A percentile compares a stretch with the other conserved stretches of the same genome.
Conservation (phyloP, 2,888 invertebrate species). For the Cetonia aurata region DNA sequence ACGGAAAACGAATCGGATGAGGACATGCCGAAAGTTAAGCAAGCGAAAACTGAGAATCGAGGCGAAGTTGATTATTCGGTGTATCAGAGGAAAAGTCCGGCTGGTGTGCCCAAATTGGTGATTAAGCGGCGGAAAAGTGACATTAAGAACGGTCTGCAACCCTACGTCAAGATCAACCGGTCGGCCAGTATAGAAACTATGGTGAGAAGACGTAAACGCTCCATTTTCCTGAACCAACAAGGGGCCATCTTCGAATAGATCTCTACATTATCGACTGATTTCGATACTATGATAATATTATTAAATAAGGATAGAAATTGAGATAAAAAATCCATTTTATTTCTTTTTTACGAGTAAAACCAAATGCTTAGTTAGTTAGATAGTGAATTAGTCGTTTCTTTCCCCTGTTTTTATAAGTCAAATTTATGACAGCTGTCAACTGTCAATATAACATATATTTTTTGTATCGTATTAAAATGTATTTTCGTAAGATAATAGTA, state of each 20-base stretch:
- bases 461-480: neutral
- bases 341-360: neutral
- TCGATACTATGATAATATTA: conserved; percentile 4
- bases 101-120: conserved; percentile 49
- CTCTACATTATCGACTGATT: conserved; percentile 34
- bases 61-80: conserved; percentile 48
- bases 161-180: conserved; percentile 48
- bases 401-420: too few species aligned
- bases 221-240: conserved; percentile 25
- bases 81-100: conserved; percentile 48
- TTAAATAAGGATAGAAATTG: neutral
- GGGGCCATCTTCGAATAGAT: conserved; percentile 18
- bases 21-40: conserved; percentile 23
- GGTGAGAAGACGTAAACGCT: conserved; percentile 43
- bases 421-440: too few species aligned
- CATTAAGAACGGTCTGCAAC: conserved; percentile 45
- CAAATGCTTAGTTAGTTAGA: too few species aligned
- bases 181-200: conserved; percentile 47
- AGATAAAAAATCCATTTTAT: neutral
- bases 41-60: conserved; percentile 9
- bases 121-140: conserved; percentile 50
- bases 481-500: neutral
- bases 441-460: neutral
- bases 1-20: conserved; percentile 49
- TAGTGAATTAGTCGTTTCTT: too few species aligned